Evolutionary conservation across 2,888 invertebrate species (phyloP).

Genomic region (Drosophila anomalata): DNA sequence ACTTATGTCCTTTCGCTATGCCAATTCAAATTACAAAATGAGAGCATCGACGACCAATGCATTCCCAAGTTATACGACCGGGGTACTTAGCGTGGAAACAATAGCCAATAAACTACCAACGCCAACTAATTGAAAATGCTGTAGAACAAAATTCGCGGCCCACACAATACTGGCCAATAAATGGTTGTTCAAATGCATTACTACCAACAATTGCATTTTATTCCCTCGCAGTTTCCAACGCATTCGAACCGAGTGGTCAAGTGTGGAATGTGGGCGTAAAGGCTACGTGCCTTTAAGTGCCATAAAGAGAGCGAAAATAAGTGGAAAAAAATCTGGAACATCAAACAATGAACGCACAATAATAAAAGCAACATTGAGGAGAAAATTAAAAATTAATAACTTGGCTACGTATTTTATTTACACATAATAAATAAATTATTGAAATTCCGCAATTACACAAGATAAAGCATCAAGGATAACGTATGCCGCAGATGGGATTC

Average conservation of each 20-base stretch:
- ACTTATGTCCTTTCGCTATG: slow-evolving; percentile 47
- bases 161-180: slow-evolving; percentile 62
- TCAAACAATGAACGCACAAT: slow-evolving; percentile 28
- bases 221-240: slow-evolving; percentile 22
- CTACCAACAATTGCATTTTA: slow-evolving; percentile 37
- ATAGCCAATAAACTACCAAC: slow-evolving; percentile 74
- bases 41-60: slow-evolving; percentile 36
- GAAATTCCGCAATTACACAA: slow-evolving; percentile 67
- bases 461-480: slow-evolving; percentile 31
- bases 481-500: background rate
- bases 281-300: slow-evolving; percentile 33
- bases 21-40: slow-evolving; percentile 47
- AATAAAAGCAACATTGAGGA: slow-evolving; percentile 40
- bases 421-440: slow-evolving; percentile 76
- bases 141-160: slow-evolving; percentile 66
- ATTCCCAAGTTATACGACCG: slow-evolving; percentile 25
- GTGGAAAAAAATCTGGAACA: slow-evolving; percentile 27
- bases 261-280: slow-evolving; percentile 11
- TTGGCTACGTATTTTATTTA: slow-evolving; percentile 61
- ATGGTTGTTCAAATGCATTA: slow-evolving; percentile 60
- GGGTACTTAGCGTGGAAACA: slow-evolving; percentile 73
- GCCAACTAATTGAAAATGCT: slow-evolving; percentile 77
- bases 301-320: slow-evolving; percentile 21
- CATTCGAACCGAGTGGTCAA: slow-evolving; percentile 1
- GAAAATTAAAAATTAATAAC: slow-evolving; percentile 56